Evolutionary conservation across 2,888 invertebrate species (phyloP).

Genomic region (Orthonychiurus folsomi): DNA sequence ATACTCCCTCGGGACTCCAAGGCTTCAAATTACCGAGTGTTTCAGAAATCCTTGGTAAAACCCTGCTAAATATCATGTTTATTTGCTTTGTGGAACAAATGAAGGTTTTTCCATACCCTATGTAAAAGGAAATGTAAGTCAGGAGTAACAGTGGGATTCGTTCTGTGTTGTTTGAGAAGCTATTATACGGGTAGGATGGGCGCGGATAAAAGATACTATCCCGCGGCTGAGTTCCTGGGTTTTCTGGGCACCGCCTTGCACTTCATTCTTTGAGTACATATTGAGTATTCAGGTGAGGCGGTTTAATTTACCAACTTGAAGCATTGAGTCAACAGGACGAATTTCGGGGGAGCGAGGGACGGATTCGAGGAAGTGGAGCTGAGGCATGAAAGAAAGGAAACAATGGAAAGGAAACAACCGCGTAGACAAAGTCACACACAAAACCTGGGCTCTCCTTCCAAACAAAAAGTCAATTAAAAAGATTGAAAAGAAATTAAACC

Average conservation of each 20-base stretch:
- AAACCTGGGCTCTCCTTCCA: not conserved
- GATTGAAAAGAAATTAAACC: constrained; percentile 1
- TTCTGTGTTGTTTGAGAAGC: not conserved
- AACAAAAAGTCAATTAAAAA: not conserved
- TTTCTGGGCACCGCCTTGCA: not conserved
- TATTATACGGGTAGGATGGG: not conserved
- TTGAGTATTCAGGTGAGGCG: constrained; percentile 22
- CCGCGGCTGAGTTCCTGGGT: not conserved
- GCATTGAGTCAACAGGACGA: constrained; percentile 21
- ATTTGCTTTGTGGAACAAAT: too few species aligned
- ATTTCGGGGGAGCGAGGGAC: too few species aligned
- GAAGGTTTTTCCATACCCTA: too few species aligned
- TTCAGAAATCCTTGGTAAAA: too few species aligned
- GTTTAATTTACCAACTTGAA: constrained; percentile 29
- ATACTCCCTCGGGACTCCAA: too few species aligned
- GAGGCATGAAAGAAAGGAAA: too few species aligned
- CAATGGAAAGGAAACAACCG: too few species aligned
- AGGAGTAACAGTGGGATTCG: not conserved
- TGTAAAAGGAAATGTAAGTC: too few species aligned
- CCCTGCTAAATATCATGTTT: too few species aligned
- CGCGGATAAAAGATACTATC: not conserved
- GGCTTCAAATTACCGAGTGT: too few species aligned
- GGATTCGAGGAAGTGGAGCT: constrained; percentile 1
- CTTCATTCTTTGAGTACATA: constrained; percentile 7
- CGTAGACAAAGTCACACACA: too few species aligned